A percentile compares a stretch with the other conserved stretches of the same genome.
phyloP scores from a whole-genome alignment of 2,113 vertebrate genomes.

The Danionella cerebrum region DNA sequence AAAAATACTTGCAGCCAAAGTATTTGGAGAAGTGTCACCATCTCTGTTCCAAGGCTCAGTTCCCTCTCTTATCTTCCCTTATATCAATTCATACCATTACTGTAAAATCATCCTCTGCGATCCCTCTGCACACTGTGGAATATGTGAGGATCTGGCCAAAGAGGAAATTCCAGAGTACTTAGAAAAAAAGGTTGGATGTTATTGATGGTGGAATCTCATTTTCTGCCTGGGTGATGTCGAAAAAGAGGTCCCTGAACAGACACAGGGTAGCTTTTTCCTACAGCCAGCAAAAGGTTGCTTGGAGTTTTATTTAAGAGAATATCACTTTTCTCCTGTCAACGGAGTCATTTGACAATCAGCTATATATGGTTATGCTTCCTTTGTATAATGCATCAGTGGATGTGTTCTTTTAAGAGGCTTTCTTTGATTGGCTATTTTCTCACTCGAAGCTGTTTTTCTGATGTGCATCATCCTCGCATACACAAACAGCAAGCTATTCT shows the following conservation, averaged over 20 bases:
- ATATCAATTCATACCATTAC: not conserved
- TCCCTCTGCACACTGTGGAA: not conserved
- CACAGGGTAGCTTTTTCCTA: not conserved
- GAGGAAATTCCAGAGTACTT: constrained; percentile 19
- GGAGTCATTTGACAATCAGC: no score
- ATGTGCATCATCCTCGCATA: no score
- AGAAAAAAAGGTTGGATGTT: constrained; percentile 24
- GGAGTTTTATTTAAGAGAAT: not conserved
- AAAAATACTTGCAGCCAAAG: no score
- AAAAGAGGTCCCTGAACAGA: constrained; percentile 32
- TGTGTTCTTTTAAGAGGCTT: no score
- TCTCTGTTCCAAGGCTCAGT: not conserved
- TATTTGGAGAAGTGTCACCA: not conserved
- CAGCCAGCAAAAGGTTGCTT: not conserved
- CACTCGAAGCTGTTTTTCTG: no score
- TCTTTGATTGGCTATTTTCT: no score
- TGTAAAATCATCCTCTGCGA: not conserved
- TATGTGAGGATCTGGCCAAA: not conserved
- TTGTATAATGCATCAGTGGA: no score
- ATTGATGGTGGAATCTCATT: constrained; percentile 35
- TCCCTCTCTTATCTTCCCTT: not conserved
- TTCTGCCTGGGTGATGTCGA: constrained; percentile 30
- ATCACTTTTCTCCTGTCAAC: not conserved
- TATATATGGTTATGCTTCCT: no score
- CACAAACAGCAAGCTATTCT: no score